Evolutionary conservation across 2,888 invertebrate genomes (phyloP).

Genomic region (Ornithoptera alexandrae): DNA sequence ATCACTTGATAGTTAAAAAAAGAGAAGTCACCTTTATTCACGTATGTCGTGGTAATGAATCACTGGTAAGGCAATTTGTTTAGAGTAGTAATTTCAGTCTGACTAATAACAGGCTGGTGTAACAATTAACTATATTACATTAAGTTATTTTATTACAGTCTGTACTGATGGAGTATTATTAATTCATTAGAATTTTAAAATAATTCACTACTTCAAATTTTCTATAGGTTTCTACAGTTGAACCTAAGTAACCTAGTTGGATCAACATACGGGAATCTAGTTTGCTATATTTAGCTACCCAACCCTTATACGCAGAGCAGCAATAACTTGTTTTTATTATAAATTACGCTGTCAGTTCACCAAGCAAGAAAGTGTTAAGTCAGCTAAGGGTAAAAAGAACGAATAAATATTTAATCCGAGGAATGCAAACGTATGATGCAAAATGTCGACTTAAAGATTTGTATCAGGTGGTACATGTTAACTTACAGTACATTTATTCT

Average conservation of each 20-base stretch:
- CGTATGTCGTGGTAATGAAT: constrained; percentile 1
- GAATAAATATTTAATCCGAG: too few species aligned
- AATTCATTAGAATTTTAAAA: not conserved
- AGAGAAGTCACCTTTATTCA: not conserved
- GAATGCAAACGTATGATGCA: too few species aligned
- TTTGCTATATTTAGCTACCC: constrained; percentile 25
- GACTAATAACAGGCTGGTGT: not conserved
- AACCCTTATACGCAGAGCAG: not conserved
- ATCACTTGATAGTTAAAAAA: too few species aligned
- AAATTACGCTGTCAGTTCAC: not conserved
- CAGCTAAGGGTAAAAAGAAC: too few species aligned
- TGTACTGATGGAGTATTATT: not conserved
- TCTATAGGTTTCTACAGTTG: not conserved
- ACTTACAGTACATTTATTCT: too few species aligned
- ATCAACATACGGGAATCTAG: constrained; percentile 14
- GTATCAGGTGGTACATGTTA: too few species aligned
- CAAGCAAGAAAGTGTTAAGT: too few species aligned
- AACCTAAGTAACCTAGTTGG: not conserved
- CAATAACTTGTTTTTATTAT: constrained; percentile 13
- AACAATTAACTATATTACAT: not conserved
- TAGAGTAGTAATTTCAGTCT: not conserved
- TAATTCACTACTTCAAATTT: not conserved
- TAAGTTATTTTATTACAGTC: not conserved
- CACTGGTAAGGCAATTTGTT: not conserved
- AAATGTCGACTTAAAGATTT: too few species aligned